Evolutionary conservation across 2,797 vertebrate genomes (phyloP).

Genomic region (Ibycter americanus): DNA sequence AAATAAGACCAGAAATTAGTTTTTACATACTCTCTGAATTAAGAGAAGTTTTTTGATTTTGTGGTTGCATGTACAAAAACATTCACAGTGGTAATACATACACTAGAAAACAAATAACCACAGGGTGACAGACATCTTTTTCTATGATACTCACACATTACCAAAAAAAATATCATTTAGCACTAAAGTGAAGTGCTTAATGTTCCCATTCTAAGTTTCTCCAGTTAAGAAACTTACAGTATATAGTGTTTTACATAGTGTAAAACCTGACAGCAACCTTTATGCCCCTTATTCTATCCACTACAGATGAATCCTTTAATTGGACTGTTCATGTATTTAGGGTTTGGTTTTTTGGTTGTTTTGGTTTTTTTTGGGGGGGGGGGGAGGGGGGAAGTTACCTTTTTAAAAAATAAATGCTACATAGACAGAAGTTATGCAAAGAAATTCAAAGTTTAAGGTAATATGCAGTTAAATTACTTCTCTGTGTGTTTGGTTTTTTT

Average conservation of each 20-base stretch:
- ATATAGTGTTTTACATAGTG: background rate
- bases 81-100: background rate
- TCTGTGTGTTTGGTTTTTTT: background rate
- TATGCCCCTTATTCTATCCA: background rate
- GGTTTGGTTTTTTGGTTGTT: background rate
- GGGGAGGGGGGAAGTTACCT: background rate
- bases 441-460: slow-evolving; percentile 49
- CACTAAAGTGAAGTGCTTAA: background rate
- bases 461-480: background rate
- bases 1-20: background rate
- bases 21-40: background rate
- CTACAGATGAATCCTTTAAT: background rate
- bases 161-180: background rate
- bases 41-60: background rate
- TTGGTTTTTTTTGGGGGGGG: background rate
- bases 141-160: background rate
- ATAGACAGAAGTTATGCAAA: slow-evolving; percentile 47
- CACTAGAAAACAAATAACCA: background rate
- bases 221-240: background rate
- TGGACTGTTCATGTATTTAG: background rate
- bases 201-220: background rate
- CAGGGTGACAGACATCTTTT: background rate
- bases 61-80: background rate
- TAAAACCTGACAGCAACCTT: background rate
- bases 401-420: background rate